These are phyloP conservation scores for Allolobophora icterica DNA, from an alignment of 2,888 invertebrate genomes.

Conservation along the genomic window DNA sequence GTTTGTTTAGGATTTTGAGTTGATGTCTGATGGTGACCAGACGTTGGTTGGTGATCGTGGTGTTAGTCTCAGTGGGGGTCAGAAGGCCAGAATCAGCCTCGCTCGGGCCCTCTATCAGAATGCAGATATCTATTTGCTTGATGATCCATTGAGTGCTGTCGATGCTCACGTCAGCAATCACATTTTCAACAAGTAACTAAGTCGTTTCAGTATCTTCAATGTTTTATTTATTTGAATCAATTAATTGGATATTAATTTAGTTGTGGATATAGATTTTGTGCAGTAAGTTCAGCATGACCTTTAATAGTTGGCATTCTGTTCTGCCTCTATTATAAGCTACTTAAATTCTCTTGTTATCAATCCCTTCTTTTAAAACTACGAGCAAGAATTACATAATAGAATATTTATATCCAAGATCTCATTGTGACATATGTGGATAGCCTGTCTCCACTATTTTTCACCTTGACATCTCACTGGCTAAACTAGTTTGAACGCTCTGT, in stretches of 20 bases:
- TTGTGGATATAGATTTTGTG: too few species aligned
- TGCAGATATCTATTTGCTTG: conserved; percentile 84
- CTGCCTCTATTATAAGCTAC: not conserved
- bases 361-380: not conserved
- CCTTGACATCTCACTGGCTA: not conserved
- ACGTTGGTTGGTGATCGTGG: conserved; percentile 87
- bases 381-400: not conserved
- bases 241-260: not conserved
- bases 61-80: conserved; percentile 84
- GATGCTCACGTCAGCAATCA: conserved; percentile 88
- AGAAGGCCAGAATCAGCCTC: conserved; percentile 81
- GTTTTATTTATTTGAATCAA: not conserved
- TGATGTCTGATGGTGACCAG: conserved; percentile 82
- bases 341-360: not conserved
- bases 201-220: not conserved
- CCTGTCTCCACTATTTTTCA: not conserved
- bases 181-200: conserved; percentile 78
- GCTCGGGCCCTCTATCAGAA: conserved; percentile 77
- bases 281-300: too few species aligned
- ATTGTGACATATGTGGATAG: not conserved
- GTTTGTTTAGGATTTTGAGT: conserved; percentile 51
- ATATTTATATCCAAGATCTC: not conserved
- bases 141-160: conserved; percentile 91
- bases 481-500: not conserved
- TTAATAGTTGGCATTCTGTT: too few species aligned